Base-by-base conservation (phyloP, 2,888 invertebrate genomes). In the Liposcelis brunnea region DNA sequence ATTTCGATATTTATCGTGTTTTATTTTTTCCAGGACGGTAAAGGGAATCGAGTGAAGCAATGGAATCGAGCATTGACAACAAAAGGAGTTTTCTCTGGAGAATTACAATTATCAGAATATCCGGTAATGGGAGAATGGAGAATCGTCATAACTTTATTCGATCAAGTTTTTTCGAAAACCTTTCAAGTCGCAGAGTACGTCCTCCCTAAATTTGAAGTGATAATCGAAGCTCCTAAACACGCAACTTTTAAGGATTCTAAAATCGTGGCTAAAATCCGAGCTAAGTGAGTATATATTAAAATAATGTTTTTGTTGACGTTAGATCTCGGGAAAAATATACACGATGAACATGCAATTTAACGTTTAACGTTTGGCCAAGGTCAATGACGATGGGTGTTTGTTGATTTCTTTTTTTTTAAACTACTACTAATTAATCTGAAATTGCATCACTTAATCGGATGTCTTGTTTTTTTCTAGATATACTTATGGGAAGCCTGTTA, bases 151-250 rank as follows among this genome's bases (percentile, higher is more conserved):
- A 67, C 62, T 14, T 67, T 77, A 6, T 70, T 71, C 42, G 76
- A 72, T 49, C 78, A 80, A 58, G 69, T 62, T 10, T 77, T 77
- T 58, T 71, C 75, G 47, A 80, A 83, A 57, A 70, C 70, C 8
- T 74, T 89, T 50, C 74, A 83, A 59, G 85, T 94, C 5, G 87
- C 89, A 6, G 86, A 90, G 63, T 91, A 90, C 56, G 82, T 95
- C 46, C 65, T 90, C 52, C 97, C 97, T 0, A 93, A 93, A 59
- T 97, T 93, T 63, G 79, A 91, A 58, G 84, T 95, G 48, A 74
- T 74, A 26, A 76, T 95, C 49, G 77, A 83, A 51, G 73, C 89
- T 31, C 82, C 86, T 1, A 74, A 80, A 45, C 86, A 87, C 61
- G 74, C 80, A 5, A 80, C 89, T 2, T 81, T 85, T 59, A 76